A percentile compares a stretch with the other conserved stretches of the same genome.
These are phyloP conservation scores for Esox niger DNA, from an alignment of 2,113 vertebrate species.

Conservation along the genomic window DNA sequence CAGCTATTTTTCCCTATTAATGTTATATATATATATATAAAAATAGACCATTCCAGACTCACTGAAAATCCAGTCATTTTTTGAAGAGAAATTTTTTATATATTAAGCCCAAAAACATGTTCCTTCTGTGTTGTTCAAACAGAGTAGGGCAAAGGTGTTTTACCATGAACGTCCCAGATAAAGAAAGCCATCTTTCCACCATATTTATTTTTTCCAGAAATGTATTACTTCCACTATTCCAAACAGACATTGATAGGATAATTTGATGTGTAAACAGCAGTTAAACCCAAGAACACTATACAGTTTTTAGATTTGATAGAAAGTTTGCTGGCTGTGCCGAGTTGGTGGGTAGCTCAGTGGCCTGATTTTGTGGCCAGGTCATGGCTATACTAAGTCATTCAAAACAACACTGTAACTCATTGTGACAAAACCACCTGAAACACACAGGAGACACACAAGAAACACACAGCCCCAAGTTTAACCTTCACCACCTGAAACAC, in stretches of 20 bases:
- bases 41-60: background rate
- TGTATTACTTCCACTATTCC: conserved; percentile 18
- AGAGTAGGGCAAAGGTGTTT: background rate
- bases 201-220: conserved; percentile 15
- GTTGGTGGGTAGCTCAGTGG: no score
- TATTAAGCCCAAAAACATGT: conserved; percentile 10
- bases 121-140: conserved; percentile 6
- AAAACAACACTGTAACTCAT: no score
- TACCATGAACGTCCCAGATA: conserved; percentile 30
- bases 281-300: background rate
- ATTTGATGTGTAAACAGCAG: background rate
- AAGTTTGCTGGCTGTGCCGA: no score
- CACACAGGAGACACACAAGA: no score
- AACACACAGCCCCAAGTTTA: no score
- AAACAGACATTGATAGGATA: background rate
- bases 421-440: no score
- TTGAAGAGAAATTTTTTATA: background rate
- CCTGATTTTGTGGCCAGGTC: no score
- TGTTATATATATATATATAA: background rate
- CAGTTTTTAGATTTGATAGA: no score
- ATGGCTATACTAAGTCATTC: no score
- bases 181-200: conserved; percentile 7
- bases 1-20: background rate
- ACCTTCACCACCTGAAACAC: no score
- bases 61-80: background rate